These are phyloP conservation scores for Colletes latitarsis DNA, from an alignment of 1,140 invertebrate genomes.

Conservation along the genomic window DNA sequence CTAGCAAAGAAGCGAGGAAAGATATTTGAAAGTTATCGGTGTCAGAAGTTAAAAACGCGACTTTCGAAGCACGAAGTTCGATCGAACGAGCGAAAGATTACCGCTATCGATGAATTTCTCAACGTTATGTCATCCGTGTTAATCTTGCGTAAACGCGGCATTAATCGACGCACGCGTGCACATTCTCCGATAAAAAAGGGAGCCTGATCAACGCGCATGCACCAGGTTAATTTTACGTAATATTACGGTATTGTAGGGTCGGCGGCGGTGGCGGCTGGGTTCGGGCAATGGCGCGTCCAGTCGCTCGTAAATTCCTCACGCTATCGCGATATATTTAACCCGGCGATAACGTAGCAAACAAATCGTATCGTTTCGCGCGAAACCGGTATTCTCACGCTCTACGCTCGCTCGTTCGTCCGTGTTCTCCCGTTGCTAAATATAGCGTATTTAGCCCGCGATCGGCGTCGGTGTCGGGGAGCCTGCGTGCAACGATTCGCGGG, in stretches of 20 bases:
- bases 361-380: conserved; percentile 38
- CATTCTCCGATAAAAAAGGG: background rate
- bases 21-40: too few species aligned
- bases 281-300: conserved; percentile 39
- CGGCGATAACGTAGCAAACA: conserved; percentile 45
- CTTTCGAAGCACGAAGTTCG: background rate
- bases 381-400: conserved; percentile 46
- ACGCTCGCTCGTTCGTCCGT: conserved; percentile 2
- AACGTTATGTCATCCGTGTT: conserved; percentile 37
- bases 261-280: background rate
- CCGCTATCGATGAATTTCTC: conserved; percentile 41
- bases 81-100: background rate
- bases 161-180: conserved; percentile 16
- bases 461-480: background rate
- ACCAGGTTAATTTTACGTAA: conserved; percentile 42
- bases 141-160: conserved; percentile 13
- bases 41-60: background rate
- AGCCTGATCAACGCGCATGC: background rate
- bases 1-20: too few species aligned
- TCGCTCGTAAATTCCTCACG: conserved; percentile 44
- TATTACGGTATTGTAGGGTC: background rate
- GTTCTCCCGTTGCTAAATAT: conserved; percentile 30
- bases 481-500: background rate
- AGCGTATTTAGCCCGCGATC: conserved; percentile 21
- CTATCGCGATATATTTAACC: conserved; percentile 50